These are phyloP conservation scores for Monochamus saltuarius DNA, from an alignment of 1,140 invertebrate genomes.

Conservation along the genomic window DNA sequence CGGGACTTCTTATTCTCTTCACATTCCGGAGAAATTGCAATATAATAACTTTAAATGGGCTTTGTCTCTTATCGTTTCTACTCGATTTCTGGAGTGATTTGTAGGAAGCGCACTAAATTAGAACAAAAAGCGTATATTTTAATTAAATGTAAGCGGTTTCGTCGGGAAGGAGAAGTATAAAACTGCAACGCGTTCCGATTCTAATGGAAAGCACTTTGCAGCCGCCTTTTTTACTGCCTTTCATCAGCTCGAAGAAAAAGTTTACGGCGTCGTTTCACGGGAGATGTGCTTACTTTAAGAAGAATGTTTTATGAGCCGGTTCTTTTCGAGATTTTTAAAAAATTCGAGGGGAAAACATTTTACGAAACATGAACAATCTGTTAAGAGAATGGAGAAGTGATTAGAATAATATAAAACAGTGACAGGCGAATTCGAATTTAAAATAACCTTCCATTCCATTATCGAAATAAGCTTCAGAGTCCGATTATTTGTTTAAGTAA, in stretches of 20 bases:
- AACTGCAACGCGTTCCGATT: neutral
- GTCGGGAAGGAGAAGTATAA: neutral
- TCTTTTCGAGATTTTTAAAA: neutral
- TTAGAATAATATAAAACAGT: no score
- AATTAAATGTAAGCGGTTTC: conserved; percentile 3
- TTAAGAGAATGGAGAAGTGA: no score
- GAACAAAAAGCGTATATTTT: neutral
- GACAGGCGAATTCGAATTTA: no score
- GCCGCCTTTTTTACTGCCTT: conserved; percentile 4
- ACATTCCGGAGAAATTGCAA: no score
- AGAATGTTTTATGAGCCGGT: conserved; percentile 5
- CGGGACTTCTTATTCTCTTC: no score
- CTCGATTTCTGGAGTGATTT: neutral
- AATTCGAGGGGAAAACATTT: neutral
- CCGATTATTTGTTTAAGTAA: no score
- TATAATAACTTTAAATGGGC: no score
- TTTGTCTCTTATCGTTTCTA: neutral
- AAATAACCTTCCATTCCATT: no score
- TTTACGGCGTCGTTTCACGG: conserved; percentile 3
- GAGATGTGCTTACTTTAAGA: neutral
- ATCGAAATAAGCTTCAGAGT: no score
- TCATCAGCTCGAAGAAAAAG: conserved; percentile 4
- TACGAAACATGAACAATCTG: neutral
- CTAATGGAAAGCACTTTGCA: conserved; percentile 8
- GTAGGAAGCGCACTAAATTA: neutral